Evolutionary conservation across 2,888 invertebrate species (phyloP).

Genomic region (Syrista parreyssii): DNA sequence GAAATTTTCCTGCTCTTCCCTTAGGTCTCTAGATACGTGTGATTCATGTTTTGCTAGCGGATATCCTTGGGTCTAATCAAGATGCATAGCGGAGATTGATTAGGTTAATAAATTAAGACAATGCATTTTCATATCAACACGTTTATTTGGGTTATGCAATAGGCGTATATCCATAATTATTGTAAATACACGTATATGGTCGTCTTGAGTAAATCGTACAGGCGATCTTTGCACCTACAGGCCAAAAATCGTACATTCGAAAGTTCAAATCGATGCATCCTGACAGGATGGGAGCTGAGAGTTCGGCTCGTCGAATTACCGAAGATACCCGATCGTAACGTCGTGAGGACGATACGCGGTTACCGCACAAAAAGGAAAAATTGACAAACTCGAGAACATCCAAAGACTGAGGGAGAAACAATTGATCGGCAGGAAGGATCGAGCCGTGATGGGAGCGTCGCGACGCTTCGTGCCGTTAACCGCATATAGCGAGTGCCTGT

Average conservation of each 20-base stretch:
- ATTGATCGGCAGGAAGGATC: neutral
- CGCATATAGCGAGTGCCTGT: neutral
- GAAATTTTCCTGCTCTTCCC: neutral
- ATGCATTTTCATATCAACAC: conserved; percentile 42
- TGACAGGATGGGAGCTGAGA: neutral
- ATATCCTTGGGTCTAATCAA: neutral
- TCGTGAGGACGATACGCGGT: neutral
- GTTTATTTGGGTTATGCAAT: conserved; percentile 48
- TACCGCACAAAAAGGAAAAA: neutral
- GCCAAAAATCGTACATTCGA: neutral
- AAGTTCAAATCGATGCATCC: neutral
- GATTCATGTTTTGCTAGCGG: neutral
- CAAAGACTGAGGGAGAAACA: neutral
- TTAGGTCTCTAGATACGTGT: neutral
- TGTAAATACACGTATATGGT: conserved; percentile 59
- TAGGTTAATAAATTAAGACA: neutral
- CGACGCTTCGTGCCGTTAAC: neutral
- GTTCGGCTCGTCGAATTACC: neutral
- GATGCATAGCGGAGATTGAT: neutral
- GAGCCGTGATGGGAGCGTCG: neutral
- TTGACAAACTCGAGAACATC: neutral
- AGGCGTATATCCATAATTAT: conserved; percentile 55
- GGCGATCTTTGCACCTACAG: too few relatives aligned
- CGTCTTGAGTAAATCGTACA: conserved; percentile 29
- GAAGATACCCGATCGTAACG: neutral